Percentiles rank a stretch among this genome's conserved stretches.
Evolutionary conservation across 1,140 invertebrate genomes (phyloP).

Genomic region (Coptotermes formosanus): DNA sequence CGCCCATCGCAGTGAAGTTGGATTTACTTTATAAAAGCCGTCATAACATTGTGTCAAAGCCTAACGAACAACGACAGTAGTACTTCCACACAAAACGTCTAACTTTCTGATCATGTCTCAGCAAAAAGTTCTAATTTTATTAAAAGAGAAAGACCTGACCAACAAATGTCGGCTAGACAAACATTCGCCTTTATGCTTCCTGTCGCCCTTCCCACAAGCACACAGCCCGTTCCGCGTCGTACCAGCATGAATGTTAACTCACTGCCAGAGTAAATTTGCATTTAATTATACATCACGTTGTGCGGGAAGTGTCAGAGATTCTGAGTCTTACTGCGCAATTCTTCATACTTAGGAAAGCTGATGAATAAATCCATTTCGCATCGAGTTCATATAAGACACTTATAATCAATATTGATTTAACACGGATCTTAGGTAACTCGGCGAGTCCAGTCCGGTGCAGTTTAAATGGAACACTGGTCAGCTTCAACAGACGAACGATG

Average conservation of each 20-base stretch:
- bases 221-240: no score
- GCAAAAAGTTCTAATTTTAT: not conserved
- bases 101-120: no score
- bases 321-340: not conserved
- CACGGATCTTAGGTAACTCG: not conserved
- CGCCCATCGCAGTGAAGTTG: no score
- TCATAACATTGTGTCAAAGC: no score
- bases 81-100: no score
- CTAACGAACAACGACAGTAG: no score
- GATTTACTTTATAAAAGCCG: no score
- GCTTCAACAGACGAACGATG: no score
- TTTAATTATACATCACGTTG: not conserved
- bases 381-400: not conserved
- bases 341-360: not conserved
- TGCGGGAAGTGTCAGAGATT: not conserved
- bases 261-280: not conserved
- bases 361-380: no score
- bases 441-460: not conserved
- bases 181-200: not conserved
- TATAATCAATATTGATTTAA: not conserved
- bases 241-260: not conserved
- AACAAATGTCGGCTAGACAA: not conserved
- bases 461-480: no score
- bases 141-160: not conserved
- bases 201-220: not conserved